Evolutionary conservation across 2,113 vertebrate genomes (phyloP), one percentile per base, ranked within the genome.

Genomic region (Larimichthys polyactis): DNA sequence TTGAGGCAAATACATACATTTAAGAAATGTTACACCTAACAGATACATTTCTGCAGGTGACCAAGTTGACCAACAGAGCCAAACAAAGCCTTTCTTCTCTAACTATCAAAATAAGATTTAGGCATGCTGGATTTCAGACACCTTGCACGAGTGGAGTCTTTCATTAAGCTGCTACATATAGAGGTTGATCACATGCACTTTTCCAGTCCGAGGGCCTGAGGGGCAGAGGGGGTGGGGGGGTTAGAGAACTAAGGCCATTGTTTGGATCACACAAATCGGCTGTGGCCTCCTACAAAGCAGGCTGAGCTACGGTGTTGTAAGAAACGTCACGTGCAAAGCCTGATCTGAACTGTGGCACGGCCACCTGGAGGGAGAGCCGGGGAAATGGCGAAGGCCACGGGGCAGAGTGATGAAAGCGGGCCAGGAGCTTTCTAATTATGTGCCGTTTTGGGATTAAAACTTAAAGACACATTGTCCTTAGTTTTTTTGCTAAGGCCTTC

Each of bases 221-320:
- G 49, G 29, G 19, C 22, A 0, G 8, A 20, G 6, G 49, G 24
- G 16, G 49, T 29, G 5, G 29, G 43, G 58, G 71, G 11, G 12
- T 6, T 7, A 29, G 78, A 89, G 74, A 91, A 92, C 71, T 90
- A 76, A 82, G 86, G 70, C 90, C 72, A 92, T 93, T 94, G 94
- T 94, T 93, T 87, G 75, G 63, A 86, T 92, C 91, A 87, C 83
- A 90, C 91, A 93, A 94, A 91, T 92, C 88, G 78, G 87, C 90
- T 90, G 80, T 86, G 83, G 48, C 59, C 81, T 52, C 81, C 71
- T 54, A 76, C 78, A 87, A 82, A 86, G 84, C 77, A 83, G 84
- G 81, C 89, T 90, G 86, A 93, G 91, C 91, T 43, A 29, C 15
- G 0, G 83, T 87, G 84, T 54, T 73, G 84, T 90, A 90, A 92